Conservation (phyloP, 1,140 invertebrate species). For the Drosophila tropicalis region DNA sequence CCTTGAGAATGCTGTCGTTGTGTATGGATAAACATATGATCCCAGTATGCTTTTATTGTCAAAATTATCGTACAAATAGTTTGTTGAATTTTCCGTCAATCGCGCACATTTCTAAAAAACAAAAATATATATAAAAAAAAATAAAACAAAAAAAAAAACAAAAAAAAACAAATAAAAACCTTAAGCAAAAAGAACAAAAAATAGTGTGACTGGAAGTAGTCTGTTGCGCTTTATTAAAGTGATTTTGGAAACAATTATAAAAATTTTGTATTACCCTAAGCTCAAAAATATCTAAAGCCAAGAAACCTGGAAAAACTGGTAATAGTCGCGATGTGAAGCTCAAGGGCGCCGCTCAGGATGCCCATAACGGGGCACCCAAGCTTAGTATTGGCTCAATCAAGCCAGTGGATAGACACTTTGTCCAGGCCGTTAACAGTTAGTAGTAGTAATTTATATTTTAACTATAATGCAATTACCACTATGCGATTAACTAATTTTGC, state of each 20-base stretch:
- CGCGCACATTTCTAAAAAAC: background rate
- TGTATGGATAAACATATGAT: background rate
- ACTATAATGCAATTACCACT: constrained; percentile 7
- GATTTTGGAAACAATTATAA: constrained; percentile 1
- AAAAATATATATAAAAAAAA: background rate
- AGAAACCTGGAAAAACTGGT: constrained; percentile 27
- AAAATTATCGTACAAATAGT: constrained; percentile 13
- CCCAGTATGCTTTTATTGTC: background rate
- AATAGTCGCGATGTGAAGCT: constrained; percentile 27
- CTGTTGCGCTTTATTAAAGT: constrained; percentile 4
- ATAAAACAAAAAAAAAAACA: constrained; percentile 16
- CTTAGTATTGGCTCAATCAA: background rate
- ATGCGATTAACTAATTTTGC: background rate
- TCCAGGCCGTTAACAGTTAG: constrained; percentile 52
- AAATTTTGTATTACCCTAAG: background rate
- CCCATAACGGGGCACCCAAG: constrained; percentile 5
- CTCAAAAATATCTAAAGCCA: constrained; percentile 14
- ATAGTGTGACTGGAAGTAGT: no score
- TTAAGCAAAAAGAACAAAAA: constrained; percentile 8
- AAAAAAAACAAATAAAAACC: background rate
- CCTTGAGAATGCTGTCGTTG: background rate
- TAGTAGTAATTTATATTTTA: constrained; percentile 12
- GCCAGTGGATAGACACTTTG: constrained; percentile 41
- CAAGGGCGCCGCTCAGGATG: constrained; percentile 26
- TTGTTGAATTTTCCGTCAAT: constrained; percentile 8